phyloP scores from a whole-genome alignment of 2,797 vertebrate species.

The Numenius phaeopus region DNA sequence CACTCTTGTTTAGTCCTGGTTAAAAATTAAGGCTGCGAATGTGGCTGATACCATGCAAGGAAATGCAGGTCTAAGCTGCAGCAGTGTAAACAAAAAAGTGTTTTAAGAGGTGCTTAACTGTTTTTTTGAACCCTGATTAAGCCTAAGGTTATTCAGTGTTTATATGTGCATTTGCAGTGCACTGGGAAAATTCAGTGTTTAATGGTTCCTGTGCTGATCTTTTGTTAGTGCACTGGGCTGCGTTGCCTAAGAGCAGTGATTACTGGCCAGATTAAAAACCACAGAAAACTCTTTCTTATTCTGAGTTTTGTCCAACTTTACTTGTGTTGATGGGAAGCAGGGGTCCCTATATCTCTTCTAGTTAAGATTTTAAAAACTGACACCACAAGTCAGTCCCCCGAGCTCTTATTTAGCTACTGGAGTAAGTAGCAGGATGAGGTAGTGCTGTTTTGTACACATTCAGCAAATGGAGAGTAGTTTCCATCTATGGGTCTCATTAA shows the following conservation, averaged over 20 bases:
- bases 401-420: not conserved
- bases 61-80: conserved; percentile 53
- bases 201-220: conserved; percentile 71
- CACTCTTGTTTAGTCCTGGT: not conserved
- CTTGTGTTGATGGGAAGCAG: not conserved
- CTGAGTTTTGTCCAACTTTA: conserved; percentile 25
- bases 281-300: conserved; percentile 50
- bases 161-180: conserved; percentile 67
- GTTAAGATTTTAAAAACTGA: not conserved
- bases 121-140: conserved; percentile 65
- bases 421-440: not conserved
- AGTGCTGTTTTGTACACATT: not conserved
- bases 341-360: not conserved
- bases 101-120: conserved; percentile 70
- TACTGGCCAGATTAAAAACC: conserved; percentile 72
- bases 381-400: not conserved
- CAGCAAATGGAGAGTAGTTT: not conserved
- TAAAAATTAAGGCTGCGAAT: not conserved
- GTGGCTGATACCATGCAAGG: not conserved
- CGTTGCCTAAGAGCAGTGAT: conserved; percentile 47
- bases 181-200: conserved; percentile 60
- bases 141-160: conserved; percentile 61
- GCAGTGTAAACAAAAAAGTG: conserved; percentile 64
- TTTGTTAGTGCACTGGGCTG: conserved; percentile 61
- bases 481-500: not conserved